Conservation (phyloP, 2,797 vertebrate species). For the Oceanodroma leucorhoa region DNA sequence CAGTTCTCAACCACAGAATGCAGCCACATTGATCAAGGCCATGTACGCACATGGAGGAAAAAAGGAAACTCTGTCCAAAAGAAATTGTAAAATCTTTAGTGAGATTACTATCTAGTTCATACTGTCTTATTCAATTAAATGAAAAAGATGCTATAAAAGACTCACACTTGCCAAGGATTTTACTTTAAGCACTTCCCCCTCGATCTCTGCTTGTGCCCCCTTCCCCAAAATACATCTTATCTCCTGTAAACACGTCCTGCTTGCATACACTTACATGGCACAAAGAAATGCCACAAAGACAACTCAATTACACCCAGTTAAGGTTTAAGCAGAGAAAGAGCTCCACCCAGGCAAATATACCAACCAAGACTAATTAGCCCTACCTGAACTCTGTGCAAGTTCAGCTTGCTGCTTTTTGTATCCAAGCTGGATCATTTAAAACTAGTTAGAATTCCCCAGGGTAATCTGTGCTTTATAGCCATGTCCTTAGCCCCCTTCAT, state of each 20-base stretch:
- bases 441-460: not conserved
- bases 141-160: not conserved
- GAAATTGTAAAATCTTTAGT: not conserved
- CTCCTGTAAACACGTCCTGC: fast-evolving
- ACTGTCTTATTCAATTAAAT: not conserved
- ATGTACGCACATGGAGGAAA: fast-evolving
- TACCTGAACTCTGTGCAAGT: not conserved
- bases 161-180: not conserved
- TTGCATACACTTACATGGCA: not conserved
- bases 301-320: not conserved
- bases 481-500: not conserved
- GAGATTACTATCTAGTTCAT: not conserved
- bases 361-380: not conserved
- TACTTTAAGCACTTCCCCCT: not conserved
- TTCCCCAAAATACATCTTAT: not conserved
- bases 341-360: not conserved
- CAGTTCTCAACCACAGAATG: not conserved
- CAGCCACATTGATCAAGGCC: not conserved
- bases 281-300: not conserved
- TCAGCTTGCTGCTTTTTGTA: not conserved
- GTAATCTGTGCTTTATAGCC: not conserved
- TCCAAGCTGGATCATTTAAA: not conserved
- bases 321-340: not conserved
- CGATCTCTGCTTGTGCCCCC: not conserved
- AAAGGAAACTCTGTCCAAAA: not conserved